These are phyloP conservation scores for Phalera bucephala DNA, from an alignment of 2,888 invertebrate species.

Conservation along the genomic window DNA sequence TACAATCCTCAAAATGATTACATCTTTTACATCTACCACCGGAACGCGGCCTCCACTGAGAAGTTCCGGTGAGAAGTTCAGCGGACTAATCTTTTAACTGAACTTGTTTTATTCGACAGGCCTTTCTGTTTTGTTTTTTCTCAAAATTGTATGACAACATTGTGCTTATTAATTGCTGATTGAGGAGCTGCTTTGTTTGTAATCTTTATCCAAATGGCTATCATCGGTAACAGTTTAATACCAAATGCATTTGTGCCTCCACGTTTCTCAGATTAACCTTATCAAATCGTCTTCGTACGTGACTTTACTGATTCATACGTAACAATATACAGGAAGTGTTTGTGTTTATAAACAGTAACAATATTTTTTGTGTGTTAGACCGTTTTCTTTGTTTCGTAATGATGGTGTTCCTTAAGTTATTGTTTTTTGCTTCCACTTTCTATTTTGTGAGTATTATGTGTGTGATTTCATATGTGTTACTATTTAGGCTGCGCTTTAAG, in stretches of 20 bases:
- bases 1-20: no score
- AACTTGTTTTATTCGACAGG: no score
- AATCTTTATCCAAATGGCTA: not conserved
- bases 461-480: conserved; percentile 19
- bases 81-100: no score
- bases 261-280: conserved; percentile 34
- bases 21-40: no score
- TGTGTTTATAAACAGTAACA: conserved; percentile 32
- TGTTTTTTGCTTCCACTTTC: conserved; percentile 32
- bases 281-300: conserved; percentile 47
- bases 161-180: no score
- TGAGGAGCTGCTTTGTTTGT: no score
- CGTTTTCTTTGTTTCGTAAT: conserved; percentile 18
- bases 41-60: no score
- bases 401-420: conserved; percentile 39
- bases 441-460: conserved; percentile 43
- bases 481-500: conserved; percentile 3
- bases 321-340: conserved; percentile 22
- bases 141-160: no score
- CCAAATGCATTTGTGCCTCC: conserved; percentile 5
- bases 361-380: conserved; percentile 12
- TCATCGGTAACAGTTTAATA: not conserved
- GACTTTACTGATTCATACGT: conserved; percentile 39
- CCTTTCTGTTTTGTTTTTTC: no score
- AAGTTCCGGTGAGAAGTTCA: no score